These are phyloP conservation scores for Oppia nitens DNA, from an alignment of 1,140 invertebrate species.

Conservation along the genomic window DNA sequence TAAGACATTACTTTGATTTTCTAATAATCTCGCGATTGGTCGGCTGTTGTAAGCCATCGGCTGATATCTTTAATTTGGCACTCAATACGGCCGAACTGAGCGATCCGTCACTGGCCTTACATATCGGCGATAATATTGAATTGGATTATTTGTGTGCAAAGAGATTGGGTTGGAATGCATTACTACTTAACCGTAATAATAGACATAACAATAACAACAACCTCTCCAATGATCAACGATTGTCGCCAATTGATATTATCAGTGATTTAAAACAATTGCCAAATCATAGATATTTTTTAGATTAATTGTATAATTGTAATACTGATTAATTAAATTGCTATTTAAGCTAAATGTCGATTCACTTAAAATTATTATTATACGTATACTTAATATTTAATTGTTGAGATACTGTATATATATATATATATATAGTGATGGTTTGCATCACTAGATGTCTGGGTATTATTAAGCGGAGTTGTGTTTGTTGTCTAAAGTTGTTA, in stretches of 20 bases:
- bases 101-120: constrained; percentile 44
- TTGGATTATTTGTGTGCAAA: constrained; percentile 60
- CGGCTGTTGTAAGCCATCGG: constrained; percentile 53
- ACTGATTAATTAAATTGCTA: too few species aligned
- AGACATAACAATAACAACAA: too few species aligned
- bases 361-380: too few species aligned
- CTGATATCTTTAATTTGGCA: constrained; percentile 52
- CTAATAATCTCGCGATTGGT: constrained; percentile 53
- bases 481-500: too few species aligned
- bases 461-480: too few species aligned
- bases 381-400: too few species aligned
- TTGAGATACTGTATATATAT: too few species aligned
- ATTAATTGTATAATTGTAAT: too few species aligned
- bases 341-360: too few species aligned
- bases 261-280: neutral
- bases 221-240: neutral
- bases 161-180: constrained; percentile 52
- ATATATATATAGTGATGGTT: too few species aligned
- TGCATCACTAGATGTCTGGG: too few species aligned
- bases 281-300: too few species aligned
- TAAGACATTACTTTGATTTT: constrained; percentile 57
- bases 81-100: constrained; percentile 26
- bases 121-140: constrained; percentile 56
- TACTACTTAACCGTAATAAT: constrained; percentile 35
- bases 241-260: neutral